Evolutionary conservation across 2,888 invertebrate species (phyloP), one percentile per base, ranked within the genome.

Genomic region (Bombylius discolor): DNA sequence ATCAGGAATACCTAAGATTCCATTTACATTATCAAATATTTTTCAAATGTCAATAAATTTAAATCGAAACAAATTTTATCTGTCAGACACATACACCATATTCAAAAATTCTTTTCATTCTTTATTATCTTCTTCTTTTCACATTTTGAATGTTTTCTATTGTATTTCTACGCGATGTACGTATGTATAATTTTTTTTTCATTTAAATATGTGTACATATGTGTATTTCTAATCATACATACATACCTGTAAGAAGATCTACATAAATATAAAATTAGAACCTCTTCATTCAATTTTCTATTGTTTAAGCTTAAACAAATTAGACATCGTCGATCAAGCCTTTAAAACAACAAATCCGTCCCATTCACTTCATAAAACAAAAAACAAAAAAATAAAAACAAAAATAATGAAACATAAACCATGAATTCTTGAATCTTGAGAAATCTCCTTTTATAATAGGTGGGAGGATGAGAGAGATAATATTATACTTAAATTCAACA

Each of bases 301-400:
- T 59, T 59, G 57, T 59, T 57, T 50, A 47, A 53, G 49, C 53
- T 60, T 58, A 59, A 60, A 60, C 59, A 60, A 60, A 60, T 60
- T 60, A 60, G 57, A 58, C 58, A 59, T 60, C 60, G 60, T 60
- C 60, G 60, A 60, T 60, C 60, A 60, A 59, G 52, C 58, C 34
- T 8, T 36, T 36, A 36, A 36, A 36, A 36, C 8, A 23, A 23
- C 23, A 23, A 23, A 23, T 23, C 23, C 23, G 3, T 23, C 23
- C 23, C 23, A 23, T 23, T 23, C 23, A 23, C 23, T 23, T 23
- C 23, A 23, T 3, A 23, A 23, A 23, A 23, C 23, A 23, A 23
- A 23, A 23, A 23, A 23, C 23, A 23, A 23, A 1, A 23, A 23
- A 1, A 23, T 2, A 23, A 23, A 23, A 23, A 23, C 1, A 23